A percentile compares a stretch with the other conserved stretches of the same genome.
Conservation (phyloP, 1,140 invertebrate species). For the Laupala kohalensis region DNA sequence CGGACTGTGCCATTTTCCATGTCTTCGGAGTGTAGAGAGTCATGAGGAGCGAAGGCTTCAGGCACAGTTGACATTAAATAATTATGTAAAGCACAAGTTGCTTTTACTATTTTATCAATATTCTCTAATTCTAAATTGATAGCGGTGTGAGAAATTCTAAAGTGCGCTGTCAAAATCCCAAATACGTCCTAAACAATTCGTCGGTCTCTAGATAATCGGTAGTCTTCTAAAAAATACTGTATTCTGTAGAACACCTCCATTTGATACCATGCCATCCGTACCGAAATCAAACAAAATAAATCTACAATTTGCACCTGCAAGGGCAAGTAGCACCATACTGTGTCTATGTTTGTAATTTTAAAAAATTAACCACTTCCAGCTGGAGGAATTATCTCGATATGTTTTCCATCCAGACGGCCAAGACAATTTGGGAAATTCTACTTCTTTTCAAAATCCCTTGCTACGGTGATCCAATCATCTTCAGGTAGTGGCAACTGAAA, state of each 20-base stretch:
- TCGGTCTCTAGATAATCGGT: background rate
- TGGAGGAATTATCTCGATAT: conserved; percentile 12
- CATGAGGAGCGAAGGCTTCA: background rate
- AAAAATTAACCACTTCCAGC: conserved; percentile 11
- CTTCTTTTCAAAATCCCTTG: conserved; percentile 5
- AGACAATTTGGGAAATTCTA: conserved; percentile 13
- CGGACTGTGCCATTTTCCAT: background rate
- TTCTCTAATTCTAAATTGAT: conserved; percentile 4
- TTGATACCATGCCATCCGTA: conserved; percentile 3
- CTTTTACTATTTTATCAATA: conserved; percentile 8
- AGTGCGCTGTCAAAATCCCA: background rate
- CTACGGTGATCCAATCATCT: background rate
- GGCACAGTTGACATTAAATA: conserved; percentile 5
- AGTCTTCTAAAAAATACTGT: background rate
- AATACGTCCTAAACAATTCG: background rate
- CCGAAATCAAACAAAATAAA: conserved; percentile 5
- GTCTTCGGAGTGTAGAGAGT: background rate
- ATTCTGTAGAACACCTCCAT: conserved; percentile 2
- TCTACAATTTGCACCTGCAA: conserved; percentile 9
- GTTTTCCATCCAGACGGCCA: conserved; percentile 12
- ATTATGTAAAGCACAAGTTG: conserved; percentile 7
- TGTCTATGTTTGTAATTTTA: conserved; percentile 7
- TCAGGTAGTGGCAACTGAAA: conserved; percentile 1
- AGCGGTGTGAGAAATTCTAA: conserved; percentile 3
- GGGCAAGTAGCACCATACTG: conserved; percentile 5